phyloP scores from a whole-genome alignment of 2,113 vertebrate species.

The Myrmecophaga tridactyla region DNA sequence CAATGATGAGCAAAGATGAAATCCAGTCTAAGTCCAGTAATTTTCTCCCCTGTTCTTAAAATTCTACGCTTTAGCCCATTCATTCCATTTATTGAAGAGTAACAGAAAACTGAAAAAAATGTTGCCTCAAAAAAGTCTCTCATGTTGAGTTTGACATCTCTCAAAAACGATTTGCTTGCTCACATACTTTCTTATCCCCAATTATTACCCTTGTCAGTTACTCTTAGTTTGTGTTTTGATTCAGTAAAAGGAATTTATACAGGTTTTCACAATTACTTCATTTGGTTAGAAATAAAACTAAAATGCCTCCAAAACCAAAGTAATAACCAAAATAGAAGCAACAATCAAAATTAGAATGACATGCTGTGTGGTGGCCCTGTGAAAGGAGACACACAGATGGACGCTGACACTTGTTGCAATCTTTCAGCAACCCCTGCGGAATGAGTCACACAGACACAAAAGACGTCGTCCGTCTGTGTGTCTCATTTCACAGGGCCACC shows the following conservation, averaged over 20 bases:
- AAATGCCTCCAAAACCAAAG: slow-evolving; percentile 34
- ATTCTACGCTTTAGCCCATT: background rate
- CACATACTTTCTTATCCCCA: background rate
- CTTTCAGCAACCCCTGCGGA: too few relatives aligned
- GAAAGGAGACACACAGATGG: too few relatives aligned
- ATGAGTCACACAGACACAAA: too few relatives aligned
- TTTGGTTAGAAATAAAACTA: slow-evolving; percentile 64
- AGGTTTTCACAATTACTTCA: background rate
- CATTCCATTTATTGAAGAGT: background rate
- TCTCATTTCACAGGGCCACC: too few relatives aligned
- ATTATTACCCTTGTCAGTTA: background rate
- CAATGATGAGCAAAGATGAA: background rate
- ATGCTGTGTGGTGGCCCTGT: too few relatives aligned
- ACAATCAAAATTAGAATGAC: slow-evolving; percentile 48
- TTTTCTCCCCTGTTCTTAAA: background rate
- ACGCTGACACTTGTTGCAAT: too few relatives aligned
- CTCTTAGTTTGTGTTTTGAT: background rate
- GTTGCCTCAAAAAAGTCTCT: background rate
- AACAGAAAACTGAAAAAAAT: background rate
- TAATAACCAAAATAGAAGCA: slow-evolving; percentile 44
- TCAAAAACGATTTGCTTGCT: background rate
- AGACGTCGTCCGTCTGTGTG: too few relatives aligned
- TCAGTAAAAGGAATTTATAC: slow-evolving; percentile 27
- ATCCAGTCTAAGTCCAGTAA: background rate
- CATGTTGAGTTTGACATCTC: background rate